A percentile compares a stretch with the other conserved stretches of the same genome.
Evolutionary conservation across 2,797 vertebrate species (phyloP).

Genomic region (Anguilla marmorata): DNA sequence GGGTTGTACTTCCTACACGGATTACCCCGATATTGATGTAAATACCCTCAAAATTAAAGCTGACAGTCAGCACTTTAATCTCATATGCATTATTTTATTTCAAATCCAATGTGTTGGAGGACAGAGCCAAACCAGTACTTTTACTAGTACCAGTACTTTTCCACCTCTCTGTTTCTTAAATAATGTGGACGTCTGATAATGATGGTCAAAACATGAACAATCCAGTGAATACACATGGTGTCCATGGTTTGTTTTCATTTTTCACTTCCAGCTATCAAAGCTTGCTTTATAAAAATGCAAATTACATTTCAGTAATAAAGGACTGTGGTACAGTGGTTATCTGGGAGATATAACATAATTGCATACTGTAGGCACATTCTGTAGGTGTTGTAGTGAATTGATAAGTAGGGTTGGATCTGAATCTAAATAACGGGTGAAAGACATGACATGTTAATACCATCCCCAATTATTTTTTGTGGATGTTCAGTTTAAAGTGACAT

Average conservation of each 20-base stretch:
- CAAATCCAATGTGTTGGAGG: too few relatives aligned
- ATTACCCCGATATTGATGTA: too few relatives aligned
- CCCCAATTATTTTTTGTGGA: not conserved
- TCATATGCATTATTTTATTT: too few relatives aligned
- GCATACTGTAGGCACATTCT: not conserved
- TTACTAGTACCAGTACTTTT: not conserved
- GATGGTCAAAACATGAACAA: not conserved
- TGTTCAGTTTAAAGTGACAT: not conserved
- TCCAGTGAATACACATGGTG: not conserved
- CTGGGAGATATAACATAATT: not conserved
- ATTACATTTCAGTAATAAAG: not conserved
- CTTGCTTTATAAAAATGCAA: not conserved
- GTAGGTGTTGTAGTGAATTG: not conserved
- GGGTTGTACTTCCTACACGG: not conserved
- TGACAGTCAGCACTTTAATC: too few relatives aligned
- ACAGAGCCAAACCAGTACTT: not conserved
- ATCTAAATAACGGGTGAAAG: not conserved
- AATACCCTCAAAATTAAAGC: too few relatives aligned
- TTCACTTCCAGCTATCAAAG: not conserved
- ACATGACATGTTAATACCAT: not conserved
- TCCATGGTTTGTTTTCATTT: not conserved
- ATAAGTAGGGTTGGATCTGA: not conserved
- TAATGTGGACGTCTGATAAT: not conserved
- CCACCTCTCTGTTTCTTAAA: not conserved
- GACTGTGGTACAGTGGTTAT: not conserved